These are phyloP conservation scores for Trematocara nigrifrons DNA, from an alignment of 2,113 vertebrate genomes.

Conservation along the genomic window DNA sequence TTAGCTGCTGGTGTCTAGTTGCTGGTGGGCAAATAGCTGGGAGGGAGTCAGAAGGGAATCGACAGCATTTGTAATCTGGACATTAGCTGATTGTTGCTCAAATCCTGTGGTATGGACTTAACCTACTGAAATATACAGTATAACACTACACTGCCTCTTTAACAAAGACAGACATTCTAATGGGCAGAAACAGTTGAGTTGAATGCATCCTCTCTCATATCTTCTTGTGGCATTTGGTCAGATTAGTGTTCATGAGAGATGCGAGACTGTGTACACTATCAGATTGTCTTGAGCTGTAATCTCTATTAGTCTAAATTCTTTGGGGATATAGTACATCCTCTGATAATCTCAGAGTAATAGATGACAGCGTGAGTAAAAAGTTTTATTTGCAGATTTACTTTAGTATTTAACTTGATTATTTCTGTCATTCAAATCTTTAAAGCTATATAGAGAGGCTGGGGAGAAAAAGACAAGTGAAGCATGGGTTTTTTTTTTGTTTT, in stretches of 20 bases:
- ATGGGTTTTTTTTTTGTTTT: not conserved
- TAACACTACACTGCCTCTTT: not conserved
- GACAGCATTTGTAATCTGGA: conserved; percentile 51
- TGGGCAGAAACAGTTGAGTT: not conserved
- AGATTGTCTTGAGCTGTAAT: conserved; percentile 53
- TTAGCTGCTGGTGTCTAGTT: conserved; percentile 90
- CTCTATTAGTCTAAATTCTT: conserved; percentile 48
- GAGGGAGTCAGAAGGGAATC: conserved; percentile 84
- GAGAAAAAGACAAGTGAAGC: conserved; percentile 80
- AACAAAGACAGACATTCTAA: not conserved
- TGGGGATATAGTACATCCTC: conserved; percentile 40
- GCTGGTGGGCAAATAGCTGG: conserved; percentile 85
- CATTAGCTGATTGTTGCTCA: conserved; percentile 36
- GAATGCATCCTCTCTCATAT: conserved; percentile 2
- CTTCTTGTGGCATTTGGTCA: conserved; percentile 3
- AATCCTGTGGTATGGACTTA: conserved; percentile 44
- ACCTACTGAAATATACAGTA: conserved; percentile 20
- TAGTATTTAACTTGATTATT: conserved; percentile 64
- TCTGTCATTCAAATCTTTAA: conserved; percentile 69
- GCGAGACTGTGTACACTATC: not conserved
- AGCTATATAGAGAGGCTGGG: conserved; percentile 59
- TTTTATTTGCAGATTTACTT: conserved; percentile 72
- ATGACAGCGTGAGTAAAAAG: conserved; percentile 53
- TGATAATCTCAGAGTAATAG: conserved; percentile 62
- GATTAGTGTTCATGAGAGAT: conserved; percentile 35